These are phyloP conservation scores for Salvelinus namaycush DNA, from an alignment of 2,113 vertebrate species.

Conservation along the genomic window DNA sequence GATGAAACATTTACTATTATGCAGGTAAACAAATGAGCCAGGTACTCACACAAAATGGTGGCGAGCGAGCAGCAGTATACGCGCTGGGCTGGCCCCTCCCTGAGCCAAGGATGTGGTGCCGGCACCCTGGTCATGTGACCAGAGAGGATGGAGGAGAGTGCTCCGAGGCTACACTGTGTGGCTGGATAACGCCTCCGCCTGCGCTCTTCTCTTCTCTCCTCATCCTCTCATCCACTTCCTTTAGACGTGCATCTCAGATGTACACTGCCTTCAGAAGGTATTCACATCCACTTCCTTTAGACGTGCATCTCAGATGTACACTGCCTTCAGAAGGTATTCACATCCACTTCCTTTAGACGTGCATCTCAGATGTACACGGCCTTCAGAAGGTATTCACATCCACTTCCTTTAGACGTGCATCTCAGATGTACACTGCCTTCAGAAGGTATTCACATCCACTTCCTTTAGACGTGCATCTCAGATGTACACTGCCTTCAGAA, in stretches of 20 bases:
- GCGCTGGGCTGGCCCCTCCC: slow-evolving; percentile 65
- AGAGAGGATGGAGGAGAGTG: slow-evolving; percentile 61
- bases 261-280: not conserved
- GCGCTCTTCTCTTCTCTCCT: slow-evolving; percentile 43
- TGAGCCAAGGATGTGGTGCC: slow-evolving; percentile 58
- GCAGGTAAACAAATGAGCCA: slow-evolving; percentile 73
- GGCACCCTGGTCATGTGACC: slow-evolving; percentile 73
- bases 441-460: slow-evolving; percentile 17
- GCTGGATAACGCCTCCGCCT: slow-evolving; percentile 39
- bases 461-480: slow-evolving; percentile 35
- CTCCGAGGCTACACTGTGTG: slow-evolving; percentile 29
- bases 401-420: slow-evolving; percentile 27
- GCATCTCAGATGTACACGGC: slow-evolving; percentile 28
- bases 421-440: slow-evolving; percentile 17
- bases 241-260: slow-evolving; percentile 36
- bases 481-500: not conserved
- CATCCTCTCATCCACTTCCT: slow-evolving; percentile 23
- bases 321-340: not conserved
- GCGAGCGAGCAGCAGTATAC: slow-evolving; percentile 31
- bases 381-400: slow-evolving; percentile 16
- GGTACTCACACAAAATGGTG: slow-evolving; percentile 79
- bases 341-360: slow-evolving; percentile 29
- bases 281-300: slow-evolving; percentile 2
- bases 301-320: slow-evolving; percentile 31
- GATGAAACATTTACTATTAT: slow-evolving; percentile 34